These are phyloP conservation scores for Drosophila testacea DNA, from an alignment of 2,888 invertebrate species.

Conservation along the genomic window DNA sequence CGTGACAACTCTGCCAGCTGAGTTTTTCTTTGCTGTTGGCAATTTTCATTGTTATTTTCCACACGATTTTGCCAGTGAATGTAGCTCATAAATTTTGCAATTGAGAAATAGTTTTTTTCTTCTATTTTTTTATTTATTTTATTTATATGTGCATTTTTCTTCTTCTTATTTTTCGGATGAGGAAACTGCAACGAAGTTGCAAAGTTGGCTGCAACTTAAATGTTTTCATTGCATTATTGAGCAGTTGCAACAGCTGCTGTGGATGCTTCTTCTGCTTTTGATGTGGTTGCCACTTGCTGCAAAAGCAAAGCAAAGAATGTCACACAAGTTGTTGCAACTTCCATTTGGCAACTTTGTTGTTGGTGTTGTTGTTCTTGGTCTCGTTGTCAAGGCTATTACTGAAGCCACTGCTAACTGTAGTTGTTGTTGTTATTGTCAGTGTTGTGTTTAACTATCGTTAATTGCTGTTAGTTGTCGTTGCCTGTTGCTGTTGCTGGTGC, in stretches of 20 bases:
- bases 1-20: slow-evolving; percentile 39
- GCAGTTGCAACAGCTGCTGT: slow-evolving; percentile 53
- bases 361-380: slow-evolving; percentile 14
- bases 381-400: slow-evolving; percentile 68
- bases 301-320: slow-evolving; percentile 60
- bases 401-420: slow-evolving; percentile 28
- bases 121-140: slow-evolving; percentile 2
- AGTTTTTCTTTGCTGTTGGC: slow-evolving; percentile 47
- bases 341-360: slow-evolving; percentile 34
- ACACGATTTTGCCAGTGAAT: slow-evolving; percentile 72
- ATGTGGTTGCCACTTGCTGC: slow-evolving; percentile 42
- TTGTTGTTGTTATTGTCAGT: slow-evolving; percentile 21
- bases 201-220: slow-evolving; percentile 62
- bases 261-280: slow-evolving; percentile 17
- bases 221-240: slow-evolving; percentile 78
- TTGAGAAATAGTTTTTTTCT: slow-evolving; percentile 50
- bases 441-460: slow-evolving; percentile 63
- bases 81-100: slow-evolving; percentile 75
- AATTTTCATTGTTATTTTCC: slow-evolving; percentile 70
- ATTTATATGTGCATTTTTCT: slow-evolving; percentile 6
- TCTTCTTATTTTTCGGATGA: slow-evolving; percentile 7
- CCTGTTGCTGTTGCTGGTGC: slow-evolving; percentile 36
- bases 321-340: slow-evolving; percentile 57
- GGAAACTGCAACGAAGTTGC: slow-evolving; percentile 41
- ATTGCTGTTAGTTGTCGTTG: slow-evolving; percentile 51